Evolutionary conservation across 2,888 invertebrate species (phyloP).

Genomic region (Drosophila conformis): DNA sequence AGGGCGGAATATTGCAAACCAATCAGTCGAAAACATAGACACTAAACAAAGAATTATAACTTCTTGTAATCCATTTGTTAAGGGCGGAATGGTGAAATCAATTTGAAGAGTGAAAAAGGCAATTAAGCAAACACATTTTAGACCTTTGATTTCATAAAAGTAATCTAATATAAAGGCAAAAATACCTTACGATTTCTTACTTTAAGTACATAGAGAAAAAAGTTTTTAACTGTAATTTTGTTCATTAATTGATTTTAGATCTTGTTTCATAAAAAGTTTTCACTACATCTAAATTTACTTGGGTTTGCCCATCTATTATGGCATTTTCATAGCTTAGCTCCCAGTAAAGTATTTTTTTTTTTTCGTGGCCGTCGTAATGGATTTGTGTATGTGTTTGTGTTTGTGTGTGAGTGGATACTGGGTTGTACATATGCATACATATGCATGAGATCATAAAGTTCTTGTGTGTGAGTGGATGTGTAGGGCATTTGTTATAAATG

Average conservation of each 20-base stretch:
- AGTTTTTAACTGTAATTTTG: not conserved
- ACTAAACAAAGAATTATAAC: conserved; percentile 1
- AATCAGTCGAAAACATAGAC: conserved; percentile 21
- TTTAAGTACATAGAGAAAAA: not conserved
- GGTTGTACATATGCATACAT: conserved; percentile 67
- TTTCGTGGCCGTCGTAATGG: conserved; percentile 22
- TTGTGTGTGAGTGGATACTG: conserved; percentile 29
- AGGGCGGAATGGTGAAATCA: not conserved
- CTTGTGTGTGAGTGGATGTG: conserved; percentile 38
- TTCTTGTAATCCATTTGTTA: conserved; percentile 14
- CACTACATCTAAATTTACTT: conserved; percentile 16
- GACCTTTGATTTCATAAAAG: not conserved
- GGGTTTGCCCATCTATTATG: conserved; percentile 22
- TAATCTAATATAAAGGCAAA: not conserved
- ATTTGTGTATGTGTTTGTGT: conserved; percentile 8
- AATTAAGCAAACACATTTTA: not conserved
- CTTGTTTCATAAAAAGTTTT: conserved; percentile 27
- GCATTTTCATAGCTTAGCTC: conserved; percentile 40
- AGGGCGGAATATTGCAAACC: conserved; percentile 19
- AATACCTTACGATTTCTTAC: not conserved
- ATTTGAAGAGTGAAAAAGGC: conserved; percentile 5
- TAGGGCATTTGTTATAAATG: conserved; percentile 73
- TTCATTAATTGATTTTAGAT: not conserved
- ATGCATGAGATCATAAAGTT: conserved; percentile 75
- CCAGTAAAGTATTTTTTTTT: conserved; percentile 25